A percentile compares a stretch with the other conserved stretches of the same genome.
Conservation (phyloP, 2,797 vertebrate species). For the Denticeps clupeoides region DNA sequence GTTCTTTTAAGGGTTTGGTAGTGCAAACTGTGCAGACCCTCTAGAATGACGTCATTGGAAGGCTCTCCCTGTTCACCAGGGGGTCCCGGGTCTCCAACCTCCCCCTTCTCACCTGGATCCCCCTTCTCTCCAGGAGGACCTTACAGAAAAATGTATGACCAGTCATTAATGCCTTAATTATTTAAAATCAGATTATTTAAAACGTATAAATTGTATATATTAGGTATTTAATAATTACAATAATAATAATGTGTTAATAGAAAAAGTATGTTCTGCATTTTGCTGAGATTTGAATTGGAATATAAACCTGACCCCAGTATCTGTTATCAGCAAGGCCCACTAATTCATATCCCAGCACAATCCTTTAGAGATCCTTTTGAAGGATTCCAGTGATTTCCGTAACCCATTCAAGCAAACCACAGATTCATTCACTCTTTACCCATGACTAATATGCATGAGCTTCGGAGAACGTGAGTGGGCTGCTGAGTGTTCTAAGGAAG, state of each 20-base stretch:
- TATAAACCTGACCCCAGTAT: too few species aligned
- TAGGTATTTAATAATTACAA: too few species aligned
- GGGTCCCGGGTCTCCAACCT: constrained; percentile 62
- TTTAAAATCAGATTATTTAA: too few species aligned
- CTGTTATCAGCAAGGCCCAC: too few species aligned
- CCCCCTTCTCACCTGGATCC: constrained; percentile 54
- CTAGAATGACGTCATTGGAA: constrained; percentile 66
- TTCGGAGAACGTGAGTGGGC: constrained; percentile 1
- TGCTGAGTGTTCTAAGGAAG: not conserved
- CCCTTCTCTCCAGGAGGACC: constrained; percentile 52
- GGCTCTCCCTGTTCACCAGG: constrained; percentile 69
- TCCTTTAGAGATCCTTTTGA: too few species aligned
- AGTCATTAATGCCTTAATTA: too few species aligned
- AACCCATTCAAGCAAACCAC: not conserved
- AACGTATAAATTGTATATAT: too few species aligned
- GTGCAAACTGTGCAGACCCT: constrained; percentile 57
- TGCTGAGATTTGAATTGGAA: too few species aligned
- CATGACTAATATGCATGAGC: constrained; percentile 3
- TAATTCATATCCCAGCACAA: too few species aligned
- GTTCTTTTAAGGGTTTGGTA: not conserved
- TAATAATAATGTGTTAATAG: not conserved
- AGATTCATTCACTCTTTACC: constrained; percentile 8
- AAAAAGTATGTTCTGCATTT: too few species aligned
- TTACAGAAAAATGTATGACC: constrained; percentile 3
- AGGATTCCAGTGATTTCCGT: not conserved